phyloP scores from a whole-genome alignment of 2,113 vertebrate genomes.

The Tragulus kanchil region DNA sequence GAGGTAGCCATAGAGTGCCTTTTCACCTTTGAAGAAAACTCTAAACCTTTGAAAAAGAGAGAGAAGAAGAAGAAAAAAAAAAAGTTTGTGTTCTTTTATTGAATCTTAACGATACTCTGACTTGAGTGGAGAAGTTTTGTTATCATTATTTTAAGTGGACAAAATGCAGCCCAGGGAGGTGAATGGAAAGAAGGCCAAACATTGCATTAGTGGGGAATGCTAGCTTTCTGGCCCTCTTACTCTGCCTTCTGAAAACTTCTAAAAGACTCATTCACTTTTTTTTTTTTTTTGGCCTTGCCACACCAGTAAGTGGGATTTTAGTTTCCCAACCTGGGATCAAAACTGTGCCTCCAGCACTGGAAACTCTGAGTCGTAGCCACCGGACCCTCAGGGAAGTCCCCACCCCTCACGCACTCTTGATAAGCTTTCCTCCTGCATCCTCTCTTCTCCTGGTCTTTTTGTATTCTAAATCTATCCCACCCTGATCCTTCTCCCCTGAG shows the following conservation, averaged over 20 bases:
- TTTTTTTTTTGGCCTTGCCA: not conserved
- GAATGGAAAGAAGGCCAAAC: not conserved
- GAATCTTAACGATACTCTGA: conserved; percentile 8
- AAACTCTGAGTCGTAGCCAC: not conserved
- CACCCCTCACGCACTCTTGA: not conserved
- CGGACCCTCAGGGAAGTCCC: not conserved
- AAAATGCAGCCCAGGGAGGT: not conserved
- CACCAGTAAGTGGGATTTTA: not conserved
- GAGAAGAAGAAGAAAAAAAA: not conserved
- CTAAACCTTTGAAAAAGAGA: not conserved
- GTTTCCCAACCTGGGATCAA: not conserved
- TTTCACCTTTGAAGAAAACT: not conserved
- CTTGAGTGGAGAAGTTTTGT: not conserved
- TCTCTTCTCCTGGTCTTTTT: not conserved
- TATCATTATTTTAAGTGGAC: not conserved
- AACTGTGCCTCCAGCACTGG: not conserved
- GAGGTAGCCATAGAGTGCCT: not conserved
- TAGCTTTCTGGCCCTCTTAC: not conserved
- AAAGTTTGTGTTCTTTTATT: not conserved
- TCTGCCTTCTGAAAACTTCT: not conserved
- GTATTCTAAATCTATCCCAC: not conserved
- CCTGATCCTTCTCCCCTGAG: not conserved
- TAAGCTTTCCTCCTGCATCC: not conserved
- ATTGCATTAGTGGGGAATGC: not conserved
- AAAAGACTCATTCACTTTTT: not conserved